Conservation (phyloP, 2,888 invertebrate species). For the Miltochrista miniata region DNA sequence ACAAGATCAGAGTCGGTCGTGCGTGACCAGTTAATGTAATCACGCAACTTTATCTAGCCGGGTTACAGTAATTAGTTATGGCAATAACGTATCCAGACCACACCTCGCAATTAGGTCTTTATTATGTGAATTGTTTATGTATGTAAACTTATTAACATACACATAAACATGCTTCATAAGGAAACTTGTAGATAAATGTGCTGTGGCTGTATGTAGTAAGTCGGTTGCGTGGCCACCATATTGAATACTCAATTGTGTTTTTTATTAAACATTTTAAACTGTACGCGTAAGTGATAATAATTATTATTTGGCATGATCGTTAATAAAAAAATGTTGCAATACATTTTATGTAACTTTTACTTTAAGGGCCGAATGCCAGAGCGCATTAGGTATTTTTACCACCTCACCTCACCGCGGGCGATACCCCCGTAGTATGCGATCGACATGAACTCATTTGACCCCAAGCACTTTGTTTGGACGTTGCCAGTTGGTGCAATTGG, state of each 20-base stretch:
- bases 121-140: slow-evolving; percentile 55
- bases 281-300: background rate
- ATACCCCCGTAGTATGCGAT: too few species aligned
- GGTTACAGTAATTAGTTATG: slow-evolving; percentile 54
- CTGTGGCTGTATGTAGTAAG: slow-evolving; percentile 16
- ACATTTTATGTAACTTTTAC: too few species aligned
- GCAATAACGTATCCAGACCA: slow-evolving; percentile 57
- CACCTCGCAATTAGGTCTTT: slow-evolving; percentile 66
- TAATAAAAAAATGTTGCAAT: background rate
- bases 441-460: too few species aligned
- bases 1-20: slow-evolving; percentile 28
- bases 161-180: slow-evolving; percentile 47
- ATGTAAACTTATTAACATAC: slow-evolving; percentile 31
- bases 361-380: too few species aligned
- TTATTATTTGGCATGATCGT: background rate
- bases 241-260: slow-evolving; percentile 16
- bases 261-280: background rate
- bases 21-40: slow-evolving; percentile 39
- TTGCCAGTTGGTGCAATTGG: too few species aligned
- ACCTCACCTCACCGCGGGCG: too few species aligned
- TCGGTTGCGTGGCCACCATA: slow-evolving; percentile 16
- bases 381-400: too few species aligned
- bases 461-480: too few species aligned
- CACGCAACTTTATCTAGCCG: slow-evolving; percentile 48
- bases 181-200: slow-evolving; percentile 42